Evolutionary conservation across 2,888 invertebrate genomes (phyloP), one percentile per base, ranked within the genome.

Genomic region (Polia nebulosa): DNA sequence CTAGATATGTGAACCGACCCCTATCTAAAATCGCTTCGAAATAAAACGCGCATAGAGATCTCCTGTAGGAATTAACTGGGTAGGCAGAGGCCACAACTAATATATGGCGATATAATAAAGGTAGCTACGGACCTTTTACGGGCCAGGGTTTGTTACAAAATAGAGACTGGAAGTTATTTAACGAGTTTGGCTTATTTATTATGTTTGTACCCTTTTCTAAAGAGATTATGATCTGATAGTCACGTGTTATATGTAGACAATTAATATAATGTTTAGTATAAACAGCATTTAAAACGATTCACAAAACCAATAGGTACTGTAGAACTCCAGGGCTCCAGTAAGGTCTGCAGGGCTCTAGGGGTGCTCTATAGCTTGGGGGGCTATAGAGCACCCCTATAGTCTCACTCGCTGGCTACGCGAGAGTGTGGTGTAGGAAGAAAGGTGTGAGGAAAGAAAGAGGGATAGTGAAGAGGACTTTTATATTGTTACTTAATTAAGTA

Each of bases 21-120:
- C 92, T 93, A 95, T 94, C 94, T 93, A 92, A 95, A 94, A 95
- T 91, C 94, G 94, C 89, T 94, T 92, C 89, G 89, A 94, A 94
- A 94, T 94, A 94, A 95, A 94, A 94, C 93, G 87, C 90, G 89
- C 87, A 86, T 91, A 90, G 89, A 91, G 86, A 83, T 87, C 89
- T 90, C 94, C 94, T 85, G 85, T 72, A 91, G 94, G 94, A 93
- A 93, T 94, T 93, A 94, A 88, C 90, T n/a, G 87, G 88, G 85
- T 81, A 85, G 79, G 83, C 64, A 78, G 85, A 72, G 66, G 83
- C 87, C 86, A 81, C 86, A 90, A 92, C 94, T 94, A 95, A 95
- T 95, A 95, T 93, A 95, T 95, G 89, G 93, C 89, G 87, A 93
- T 94, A 94, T 95, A 95, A 95, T 95, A 93, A 90, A 90, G 86